Base-by-base conservation (phyloP, 2,888 invertebrate genomes). In the Platycnemis pennipes region DNA sequence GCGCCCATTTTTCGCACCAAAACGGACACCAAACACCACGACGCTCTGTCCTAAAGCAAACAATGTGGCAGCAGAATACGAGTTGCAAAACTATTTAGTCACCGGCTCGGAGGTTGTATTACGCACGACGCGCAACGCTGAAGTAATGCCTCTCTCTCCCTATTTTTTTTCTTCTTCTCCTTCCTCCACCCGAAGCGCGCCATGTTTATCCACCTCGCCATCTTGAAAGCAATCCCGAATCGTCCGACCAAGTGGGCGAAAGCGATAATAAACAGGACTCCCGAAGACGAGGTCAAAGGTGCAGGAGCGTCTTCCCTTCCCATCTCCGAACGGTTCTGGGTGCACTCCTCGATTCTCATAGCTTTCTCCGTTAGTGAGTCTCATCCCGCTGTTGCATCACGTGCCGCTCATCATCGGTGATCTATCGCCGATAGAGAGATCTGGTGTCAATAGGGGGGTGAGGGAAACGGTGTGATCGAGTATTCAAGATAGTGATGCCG, bases 251-350 rank as follows among this genome's bases (percentile, higher is more conserved):
- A 22, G 88, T n/a, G 88, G 88, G 88, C 88, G 49, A 49, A 88
- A 53, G 89, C 89, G 56, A 89, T 89, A n/a, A n/a, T n/a, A 89
- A 89, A 89, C 89, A 56, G 53, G 42, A 53, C 37, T 22, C 89
- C 89, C 53, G n/a, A 63, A 63, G 63, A 63, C 26, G 63, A 63
- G 63, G 63, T 63, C 63, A 63, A 63, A 63, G 63, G 63, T 63
- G 63, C 26, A n/a, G 4, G 63, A 63, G 63, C 56, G 63, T 63
- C 63, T 63, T 63, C 63, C n/a, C 49, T n/a, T n/a, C n/a, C 19
- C 53, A 53, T 53, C 63, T 63, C 63, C 22, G n/a, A 63, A 13
- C n/a, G 63, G 63, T n/a, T 2, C 4, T 63, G n/a, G 63, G 63
- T 63, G 63, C 63, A 26, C 56, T n/a, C n/a, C 8, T 26, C 63